Evolutionary conservation across 2,888 invertebrate species (phyloP).

Genomic region (Dicyrtoma fusca): DNA sequence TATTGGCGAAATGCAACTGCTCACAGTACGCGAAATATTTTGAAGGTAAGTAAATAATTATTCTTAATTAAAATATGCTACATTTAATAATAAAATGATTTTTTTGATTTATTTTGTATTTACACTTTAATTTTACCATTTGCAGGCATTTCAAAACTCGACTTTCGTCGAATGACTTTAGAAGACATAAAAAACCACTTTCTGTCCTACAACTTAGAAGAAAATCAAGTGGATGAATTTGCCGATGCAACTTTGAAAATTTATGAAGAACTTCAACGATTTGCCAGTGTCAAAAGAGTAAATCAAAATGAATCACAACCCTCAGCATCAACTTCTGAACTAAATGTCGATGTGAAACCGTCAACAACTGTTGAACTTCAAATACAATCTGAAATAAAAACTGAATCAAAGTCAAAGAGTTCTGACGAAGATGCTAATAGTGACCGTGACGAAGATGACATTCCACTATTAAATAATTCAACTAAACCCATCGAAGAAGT

Average conservation of each 20-base stretch:
- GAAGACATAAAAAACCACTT: not conserved
- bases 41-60: not conserved
- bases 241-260: not conserved
- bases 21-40: not conserved
- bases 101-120: not conserved
- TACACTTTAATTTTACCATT: not conserved
- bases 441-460: not conserved
- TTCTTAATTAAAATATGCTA: not conserved
- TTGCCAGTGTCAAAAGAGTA: not conserved
- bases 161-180: not conserved
- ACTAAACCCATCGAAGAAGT: not conserved
- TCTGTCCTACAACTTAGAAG: not conserved
- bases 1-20: not conserved
- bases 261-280: not conserved
- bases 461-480: not conserved
- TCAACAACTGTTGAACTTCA: not conserved
- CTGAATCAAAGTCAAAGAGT: not conserved
- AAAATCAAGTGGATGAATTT: not conserved
- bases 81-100: not conserved
- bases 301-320: not conserved
- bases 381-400: not conserved
- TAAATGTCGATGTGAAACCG: not conserved
- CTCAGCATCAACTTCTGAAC: not conserved
- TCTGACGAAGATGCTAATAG: not conserved
- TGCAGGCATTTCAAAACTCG: not conserved